Evolutionary conservation across 2,797 vertebrate species (phyloP).

Genomic region (Hydrocynus forskahlii): DNA sequence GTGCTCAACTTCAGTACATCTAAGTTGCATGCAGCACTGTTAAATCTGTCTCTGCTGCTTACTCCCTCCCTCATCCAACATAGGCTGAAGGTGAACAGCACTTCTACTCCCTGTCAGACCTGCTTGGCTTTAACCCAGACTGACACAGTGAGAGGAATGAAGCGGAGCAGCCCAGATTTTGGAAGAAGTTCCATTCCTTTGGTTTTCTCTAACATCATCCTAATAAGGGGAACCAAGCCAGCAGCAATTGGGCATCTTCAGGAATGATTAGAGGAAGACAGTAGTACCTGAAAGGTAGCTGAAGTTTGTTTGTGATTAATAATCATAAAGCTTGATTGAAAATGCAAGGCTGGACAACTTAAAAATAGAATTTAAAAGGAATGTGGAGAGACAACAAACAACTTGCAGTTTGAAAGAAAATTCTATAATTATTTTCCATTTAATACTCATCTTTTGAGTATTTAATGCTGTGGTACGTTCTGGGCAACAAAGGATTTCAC

Average conservation of each 20-base stretch:
- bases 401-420: too few relatives aligned
- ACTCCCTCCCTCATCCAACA: background rate
- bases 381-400: background rate
- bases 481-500: too few relatives aligned
- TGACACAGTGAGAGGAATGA: slow-evolving; percentile 3
- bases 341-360: background rate
- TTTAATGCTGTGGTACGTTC: too few relatives aligned
- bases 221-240: slow-evolving; percentile 33
- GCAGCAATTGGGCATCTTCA: background rate
- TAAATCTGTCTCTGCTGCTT: slow-evolving; percentile 1
- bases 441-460: too few relatives aligned
- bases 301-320: background rate
- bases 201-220: slow-evolving; percentile 17
- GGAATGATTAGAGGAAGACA: background rate
- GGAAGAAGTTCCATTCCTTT: slow-evolving; percentile 35
- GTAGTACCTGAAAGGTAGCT: background rate
- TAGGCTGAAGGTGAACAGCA: background rate
- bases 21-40: background rate
- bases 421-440: too few relatives aligned
- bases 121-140: slow-evolving; percentile 38
- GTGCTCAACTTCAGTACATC: background rate
- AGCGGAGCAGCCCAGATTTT: slow-evolving; percentile 17
- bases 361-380: background rate
- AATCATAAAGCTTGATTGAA: background rate
- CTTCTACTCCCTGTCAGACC: background rate